Conservation (phyloP, 1,140 invertebrate genomes). For the Fopius arisanus region DNA sequence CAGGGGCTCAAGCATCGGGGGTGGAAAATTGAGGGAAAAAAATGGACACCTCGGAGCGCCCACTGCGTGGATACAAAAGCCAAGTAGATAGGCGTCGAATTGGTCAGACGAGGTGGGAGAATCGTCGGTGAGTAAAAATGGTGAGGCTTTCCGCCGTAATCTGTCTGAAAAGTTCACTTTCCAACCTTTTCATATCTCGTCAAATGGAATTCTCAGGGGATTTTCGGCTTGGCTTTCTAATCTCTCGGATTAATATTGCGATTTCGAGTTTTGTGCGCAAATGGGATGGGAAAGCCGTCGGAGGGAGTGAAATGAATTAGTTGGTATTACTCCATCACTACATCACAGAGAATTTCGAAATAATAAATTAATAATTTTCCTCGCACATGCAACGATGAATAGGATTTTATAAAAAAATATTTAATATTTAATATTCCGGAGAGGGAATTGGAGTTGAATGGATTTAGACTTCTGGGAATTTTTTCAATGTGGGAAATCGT, state of each 20-base stretch:
- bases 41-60: background rate
- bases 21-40: slow-evolving; percentile 1
- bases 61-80: slow-evolving; percentile 12
- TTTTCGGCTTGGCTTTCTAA: slow-evolving; percentile 14
- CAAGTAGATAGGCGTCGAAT: slow-evolving; percentile 36
- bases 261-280: background rate
- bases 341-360: too few species aligned
- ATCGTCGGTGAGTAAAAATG: background rate
- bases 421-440: too few species aligned
- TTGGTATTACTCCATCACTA: too few species aligned
- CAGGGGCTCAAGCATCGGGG: slow-evolving; percentile 12
- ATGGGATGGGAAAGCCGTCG: background rate
- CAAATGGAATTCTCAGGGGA: slow-evolving; percentile 7
- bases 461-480: too few species aligned
- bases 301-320: too few species aligned
- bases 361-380: too few species aligned
- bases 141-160: background rate
- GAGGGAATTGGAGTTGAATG: too few species aligned
- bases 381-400: too few species aligned
- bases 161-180: background rate
- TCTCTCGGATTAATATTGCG: slow-evolving; percentile 17
- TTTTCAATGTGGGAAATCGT: too few species aligned
- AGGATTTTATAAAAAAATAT: too few species aligned
- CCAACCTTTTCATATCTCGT: slow-evolving; percentile 19
- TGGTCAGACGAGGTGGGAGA: slow-evolving; percentile 29